Conservation (phyloP, 30 jellyfish, hydroid and myxozoan species). For the Sanderia malayensis region DNA sequence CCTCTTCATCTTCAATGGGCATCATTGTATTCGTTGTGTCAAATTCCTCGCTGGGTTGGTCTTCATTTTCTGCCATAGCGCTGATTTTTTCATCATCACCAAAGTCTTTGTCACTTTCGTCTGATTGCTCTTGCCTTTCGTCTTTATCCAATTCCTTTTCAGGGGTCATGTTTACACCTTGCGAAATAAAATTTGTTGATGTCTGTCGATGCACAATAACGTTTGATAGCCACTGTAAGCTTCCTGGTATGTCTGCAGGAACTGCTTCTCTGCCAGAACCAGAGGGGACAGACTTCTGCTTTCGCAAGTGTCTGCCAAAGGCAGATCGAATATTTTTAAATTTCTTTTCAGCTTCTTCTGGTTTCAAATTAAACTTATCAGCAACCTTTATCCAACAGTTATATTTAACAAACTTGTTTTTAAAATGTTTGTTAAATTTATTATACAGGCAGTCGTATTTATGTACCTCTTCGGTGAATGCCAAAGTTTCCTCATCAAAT, state of each 20-base stretch:
- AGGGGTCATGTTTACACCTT: not conserved
- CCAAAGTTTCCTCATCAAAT: no score
- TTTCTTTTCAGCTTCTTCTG: constrained; percentile 25
- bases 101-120: not conserved
- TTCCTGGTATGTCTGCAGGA: constrained; percentile 2
- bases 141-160: not conserved
- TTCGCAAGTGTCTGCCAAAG: constrained; percentile 8
- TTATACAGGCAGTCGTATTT: constrained; percentile 28
- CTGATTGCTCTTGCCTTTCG: not conserved
- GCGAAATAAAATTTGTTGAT: not conserved
- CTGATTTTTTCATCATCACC: not conserved
- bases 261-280: constrained; percentile 39
- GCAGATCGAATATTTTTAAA: constrained; percentile 4
- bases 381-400: constrained; percentile 42
- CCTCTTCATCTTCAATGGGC: not conserved
- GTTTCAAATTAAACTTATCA: constrained; percentile 8
- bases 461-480: constrained; percentile 33
- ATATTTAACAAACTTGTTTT: constrained; percentile 11
- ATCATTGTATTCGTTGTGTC: not conserved
- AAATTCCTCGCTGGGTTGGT: not conserved
- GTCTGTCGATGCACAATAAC: constrained; percentile 1
- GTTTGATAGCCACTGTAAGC: not conserved
- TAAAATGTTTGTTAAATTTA: constrained; percentile 7
- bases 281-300: constrained; percentile 14
- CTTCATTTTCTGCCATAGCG: not conserved